Conservation (phyloP, 2,888 invertebrate species). For the Macrosiphum euphorbiae region DNA sequence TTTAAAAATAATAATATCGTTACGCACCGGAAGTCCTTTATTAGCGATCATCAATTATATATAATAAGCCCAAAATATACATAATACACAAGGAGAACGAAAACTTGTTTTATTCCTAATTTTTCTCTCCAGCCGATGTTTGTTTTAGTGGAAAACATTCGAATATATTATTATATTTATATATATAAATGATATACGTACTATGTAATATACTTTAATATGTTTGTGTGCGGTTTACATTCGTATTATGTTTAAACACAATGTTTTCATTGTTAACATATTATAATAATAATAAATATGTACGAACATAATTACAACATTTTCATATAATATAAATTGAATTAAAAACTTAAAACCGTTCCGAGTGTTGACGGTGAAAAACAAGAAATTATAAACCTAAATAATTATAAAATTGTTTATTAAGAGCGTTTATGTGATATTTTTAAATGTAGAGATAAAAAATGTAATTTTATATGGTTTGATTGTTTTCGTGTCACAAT, state of each 20-base stretch:
- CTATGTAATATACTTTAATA: neutral
- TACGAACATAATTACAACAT: neutral
- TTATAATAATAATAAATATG: neutral
- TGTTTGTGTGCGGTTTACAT: neutral
- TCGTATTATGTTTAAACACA: neutral
- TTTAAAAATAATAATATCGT: neutral
- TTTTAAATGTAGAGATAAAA: neutral
- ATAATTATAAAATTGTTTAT: neutral
- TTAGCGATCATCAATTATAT: constrained; percentile 33
- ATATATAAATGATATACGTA: neutral
- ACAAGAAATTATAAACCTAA: neutral
- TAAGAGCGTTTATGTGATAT: neutral
- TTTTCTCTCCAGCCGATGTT: neutral
- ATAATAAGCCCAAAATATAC: constrained; percentile 3
- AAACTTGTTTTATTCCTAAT: neutral
- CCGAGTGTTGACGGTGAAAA: neutral
- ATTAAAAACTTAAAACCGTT: neutral
- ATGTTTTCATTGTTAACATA: neutral
- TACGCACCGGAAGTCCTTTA: neutral
- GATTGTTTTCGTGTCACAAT: neutral
- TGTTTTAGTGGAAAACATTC: neutral
- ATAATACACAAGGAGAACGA: neutral
- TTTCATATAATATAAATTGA: neutral
- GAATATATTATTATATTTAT: neutral
- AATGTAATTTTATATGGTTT: neutral